Evolutionary conservation across 92 coral and sea anemone genomes (phyloP).

Genomic region (Phenganax marumi): DNA sequence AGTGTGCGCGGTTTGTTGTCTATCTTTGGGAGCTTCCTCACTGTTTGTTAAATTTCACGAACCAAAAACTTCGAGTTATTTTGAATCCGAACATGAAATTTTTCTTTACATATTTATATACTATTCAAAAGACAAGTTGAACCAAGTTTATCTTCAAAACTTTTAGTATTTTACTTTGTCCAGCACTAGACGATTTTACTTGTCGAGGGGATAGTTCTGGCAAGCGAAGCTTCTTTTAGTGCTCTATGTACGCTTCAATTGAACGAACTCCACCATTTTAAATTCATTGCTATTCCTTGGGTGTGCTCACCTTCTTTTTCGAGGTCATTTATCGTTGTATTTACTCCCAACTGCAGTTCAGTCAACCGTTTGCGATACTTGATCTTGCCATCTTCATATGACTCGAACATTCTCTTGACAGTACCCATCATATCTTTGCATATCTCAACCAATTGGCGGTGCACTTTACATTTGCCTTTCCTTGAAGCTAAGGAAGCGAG

Average conservation of each 20-base stretch:
- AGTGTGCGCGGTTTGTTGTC: not conserved
- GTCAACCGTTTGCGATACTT: slow-evolving; percentile 76
- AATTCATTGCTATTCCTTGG: too few relatives aligned
- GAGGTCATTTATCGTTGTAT: slow-evolving; percentile 70
- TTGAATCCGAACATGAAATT: not conserved
- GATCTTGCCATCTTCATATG: slow-evolving; percentile 79
- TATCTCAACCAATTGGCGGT: slow-evolving; percentile 87
- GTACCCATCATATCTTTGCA: slow-evolving; percentile 97
- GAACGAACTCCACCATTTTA: too few relatives aligned
- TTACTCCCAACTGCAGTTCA: slow-evolving; percentile 68
- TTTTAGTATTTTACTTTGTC: too few relatives aligned
- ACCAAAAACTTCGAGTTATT: not conserved
- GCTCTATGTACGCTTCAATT: too few relatives aligned
- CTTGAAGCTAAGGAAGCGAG: slow-evolving; percentile 58
- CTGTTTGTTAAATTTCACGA: too few relatives aligned
- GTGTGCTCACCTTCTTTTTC: slow-evolving; percentile 71
- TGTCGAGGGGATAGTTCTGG: too few relatives aligned
- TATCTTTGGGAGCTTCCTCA: not conserved
- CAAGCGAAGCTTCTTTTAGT: too few relatives aligned
- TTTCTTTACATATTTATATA: not conserved
- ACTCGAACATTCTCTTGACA: slow-evolving; percentile 80
- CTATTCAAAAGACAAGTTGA: not conserved
- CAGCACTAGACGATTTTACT: too few relatives aligned
- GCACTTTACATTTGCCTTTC: slow-evolving; percentile 84
- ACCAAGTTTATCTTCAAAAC: too few relatives aligned